Evolutionary conservation across 2,888 invertebrate species (phyloP), one percentile per base, ranked within the genome.

Genomic region (Nemurella pictetii): DNA sequence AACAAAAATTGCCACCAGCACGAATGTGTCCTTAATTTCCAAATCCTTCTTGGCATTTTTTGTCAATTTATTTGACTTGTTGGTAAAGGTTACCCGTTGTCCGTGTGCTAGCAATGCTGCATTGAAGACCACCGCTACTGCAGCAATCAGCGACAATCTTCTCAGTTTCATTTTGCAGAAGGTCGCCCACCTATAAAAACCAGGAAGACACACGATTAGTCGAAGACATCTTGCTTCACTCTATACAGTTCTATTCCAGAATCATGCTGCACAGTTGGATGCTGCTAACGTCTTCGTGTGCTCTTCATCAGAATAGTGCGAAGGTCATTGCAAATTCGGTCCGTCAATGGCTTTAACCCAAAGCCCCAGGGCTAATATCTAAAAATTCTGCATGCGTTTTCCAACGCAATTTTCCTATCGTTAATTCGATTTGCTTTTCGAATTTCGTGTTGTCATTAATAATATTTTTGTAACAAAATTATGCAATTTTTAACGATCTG

Each of bases 31-130:
- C 3, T 1, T 55, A 1, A 55, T 55, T 55, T 15, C 20, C 15
- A 55, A 55, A 20, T 7, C 20, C 55, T 55, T 55, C 9, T 55
- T 15, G 3, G 55, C 20, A 55, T 55, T 55, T 55, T 12, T 55
- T 55, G 55, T 55, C 9, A 25, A 75, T 9, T 26, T 75, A 28
- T 27, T 2, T 27, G 26, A 27, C 28, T 75, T 75, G 26, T 75
- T 4, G 4, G 12, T 28, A 30, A n/a, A 81, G 32, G 25, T 81
- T 36, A 81, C 80, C 80, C 80, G 29, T 27, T 81, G 80, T 35
- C 80, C 80, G 35, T 81, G 7, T 15, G 80, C 35, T 4, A 81
- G 0, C 12, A 81, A 26, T n/a, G 80, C 35, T 30, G 26, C 26
- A 36, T 26, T 25, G 27, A 81, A 26, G 26, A 81, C 20, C 7